phyloP scores from a whole-genome alignment of 2,888 invertebrate genomes.

The Slavum lentiscoides region DNA sequence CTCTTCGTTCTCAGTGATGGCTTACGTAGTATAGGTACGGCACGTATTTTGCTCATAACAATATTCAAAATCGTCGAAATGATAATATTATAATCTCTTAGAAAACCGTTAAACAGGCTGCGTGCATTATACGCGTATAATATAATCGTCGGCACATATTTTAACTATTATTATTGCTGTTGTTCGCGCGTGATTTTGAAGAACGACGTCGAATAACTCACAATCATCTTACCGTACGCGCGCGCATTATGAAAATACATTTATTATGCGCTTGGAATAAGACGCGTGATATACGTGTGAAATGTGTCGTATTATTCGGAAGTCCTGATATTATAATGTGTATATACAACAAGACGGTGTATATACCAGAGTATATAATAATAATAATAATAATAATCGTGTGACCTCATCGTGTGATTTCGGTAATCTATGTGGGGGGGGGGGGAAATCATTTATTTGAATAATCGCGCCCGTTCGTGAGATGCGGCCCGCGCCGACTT shows the following conservation, averaged over 20 bases:
- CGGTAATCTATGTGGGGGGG: neutral
- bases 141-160: neutral
- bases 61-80: too few relatives aligned
- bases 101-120: too few relatives aligned
- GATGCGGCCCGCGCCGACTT: too few relatives aligned
- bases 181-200: constrained; percentile 30
- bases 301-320: constrained; percentile 23
- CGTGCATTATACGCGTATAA: neutral
- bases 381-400: neutral
- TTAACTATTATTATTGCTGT: neutral
- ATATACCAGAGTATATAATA: neutral
- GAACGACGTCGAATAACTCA: constrained; percentile 32
- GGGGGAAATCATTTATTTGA: constrained; percentile 23
- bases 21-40: too few relatives aligned
- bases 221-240: neutral
- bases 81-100: too few relatives aligned
- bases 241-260: neutral
- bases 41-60: too few relatives aligned
- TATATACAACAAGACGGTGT: neutral
- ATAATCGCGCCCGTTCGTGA: neutral
- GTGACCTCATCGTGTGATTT: neutral
- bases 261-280: neutral
- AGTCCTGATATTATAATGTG: constrained; percentile 6
- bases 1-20: too few relatives aligned
- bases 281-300: neutral